These are phyloP conservation scores for Megaleporinus macrocephalus DNA, from an alignment of 2,113 vertebrate species.

Conservation along the genomic window DNA sequence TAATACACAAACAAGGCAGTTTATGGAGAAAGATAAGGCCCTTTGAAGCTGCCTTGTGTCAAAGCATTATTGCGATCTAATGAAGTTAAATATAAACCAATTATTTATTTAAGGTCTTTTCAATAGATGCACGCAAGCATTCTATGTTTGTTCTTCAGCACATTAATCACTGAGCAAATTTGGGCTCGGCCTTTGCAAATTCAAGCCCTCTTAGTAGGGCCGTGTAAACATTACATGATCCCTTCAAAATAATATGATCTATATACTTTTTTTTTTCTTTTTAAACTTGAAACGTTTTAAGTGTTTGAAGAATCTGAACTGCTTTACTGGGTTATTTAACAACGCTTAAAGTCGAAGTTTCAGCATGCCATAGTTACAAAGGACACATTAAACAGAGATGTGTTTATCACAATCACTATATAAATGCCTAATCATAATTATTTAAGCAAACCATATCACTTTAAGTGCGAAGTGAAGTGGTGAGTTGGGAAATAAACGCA, in stretches of 20 bases:
- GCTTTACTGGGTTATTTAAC: not conserved
- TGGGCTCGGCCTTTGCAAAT: conserved; percentile 65
- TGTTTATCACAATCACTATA: too few relatives aligned
- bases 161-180: conserved; percentile 71
- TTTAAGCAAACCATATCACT: too few relatives aligned
- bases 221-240: conserved; percentile 72
- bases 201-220: conserved; percentile 69
- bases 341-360: not conserved
- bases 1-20: conserved; percentile 12
- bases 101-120: conserved; percentile 63
- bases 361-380: not conserved
- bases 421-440: too few relatives aligned
- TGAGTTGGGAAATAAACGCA: too few relatives aligned
- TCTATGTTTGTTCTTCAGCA: conserved; percentile 70
- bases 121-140: conserved; percentile 58
- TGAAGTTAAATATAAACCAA: conserved; percentile 59
- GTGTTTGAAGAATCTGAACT: not conserved
- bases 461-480: too few relatives aligned
- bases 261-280: not conserved
- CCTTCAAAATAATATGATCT: conserved; percentile 35
- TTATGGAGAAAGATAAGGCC: conserved; percentile 34
- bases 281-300: not conserved
- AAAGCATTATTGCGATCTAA: conserved; percentile 40
- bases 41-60: conserved; percentile 42
- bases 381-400: not conserved